Base-by-base conservation (phyloP, 2,888 invertebrate genomes). In the Oxyscelio sp. region DNA sequence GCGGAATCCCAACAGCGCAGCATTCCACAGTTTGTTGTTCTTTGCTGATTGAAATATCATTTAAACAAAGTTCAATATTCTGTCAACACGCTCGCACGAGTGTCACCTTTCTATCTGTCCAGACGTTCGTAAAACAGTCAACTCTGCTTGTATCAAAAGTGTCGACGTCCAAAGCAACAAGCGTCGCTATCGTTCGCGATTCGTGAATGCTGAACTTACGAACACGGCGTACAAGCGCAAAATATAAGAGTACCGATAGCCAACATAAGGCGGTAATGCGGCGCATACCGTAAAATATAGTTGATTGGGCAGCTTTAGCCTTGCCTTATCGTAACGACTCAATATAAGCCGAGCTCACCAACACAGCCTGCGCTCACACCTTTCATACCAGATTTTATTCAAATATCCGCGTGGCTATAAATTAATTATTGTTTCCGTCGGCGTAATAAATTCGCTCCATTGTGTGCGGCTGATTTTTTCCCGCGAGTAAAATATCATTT, bases 231-330 rank as follows among this genome's bases (percentile, higher is more conserved):
- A 59, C 83, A 68, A 48, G 86, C 73, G 54, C 45, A 19, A 90
- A 90, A 90, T 91, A 88, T 90, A 89, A 82, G 88, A 66, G 58
- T 65, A 84, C 78, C 87, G 90, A 90, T 90, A 90, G 85, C 85
- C 78, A 88, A 88, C 89, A 90, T 89, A 89, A 87, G 89, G 83
- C 85, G 87, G 90, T 85, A 88, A 89, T 87, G 90, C 88, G 87
- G 86, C 87, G 79, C 65, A 83, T 79, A 85, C 83, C 85, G 86
- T 89, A 88, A 90, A 90, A 87, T 88, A 89, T 86, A 87, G 86
- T 85, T 85, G 89, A 90, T 90, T 87, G 87, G 89, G 83, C 87
- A 86, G 89, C 85, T 86, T 85, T 85, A 88, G 87, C 86, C 87
- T 87, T 83, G 84, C 85, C 87, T 90, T 90, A 90, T 90, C 90